Evolutionary conservation across 2,888 invertebrate genomes (phyloP).

Genomic region (Chironomus riparius): DNA sequence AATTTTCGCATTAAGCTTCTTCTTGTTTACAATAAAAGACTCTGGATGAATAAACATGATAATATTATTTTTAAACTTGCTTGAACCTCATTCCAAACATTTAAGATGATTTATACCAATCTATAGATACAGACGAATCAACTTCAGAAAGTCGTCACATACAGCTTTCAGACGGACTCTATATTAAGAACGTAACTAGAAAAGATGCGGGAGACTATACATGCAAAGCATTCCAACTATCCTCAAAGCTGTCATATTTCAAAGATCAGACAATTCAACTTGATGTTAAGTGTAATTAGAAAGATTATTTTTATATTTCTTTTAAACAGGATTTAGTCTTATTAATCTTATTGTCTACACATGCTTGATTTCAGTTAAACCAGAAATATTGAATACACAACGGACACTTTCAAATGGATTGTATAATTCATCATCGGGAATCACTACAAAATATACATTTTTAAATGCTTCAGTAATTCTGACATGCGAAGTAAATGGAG

Average conservation of each 20-base stretch:
- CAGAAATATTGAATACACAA: not conserved
- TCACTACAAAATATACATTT: not conserved
- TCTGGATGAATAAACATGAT: no score
- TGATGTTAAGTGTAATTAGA: not conserved
- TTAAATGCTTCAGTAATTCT: not conserved
- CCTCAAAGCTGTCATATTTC: not conserved
- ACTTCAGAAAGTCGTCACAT: no score
- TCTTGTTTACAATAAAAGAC: no score
- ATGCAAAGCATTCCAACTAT: not conserved
- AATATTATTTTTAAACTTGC: no score
- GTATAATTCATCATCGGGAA: not conserved
- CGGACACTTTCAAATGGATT: not conserved
- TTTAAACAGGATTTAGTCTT: not conserved
- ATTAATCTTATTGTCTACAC: not conserved
- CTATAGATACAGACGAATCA: no score
- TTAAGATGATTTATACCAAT: no score
- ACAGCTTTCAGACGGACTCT: not conserved
- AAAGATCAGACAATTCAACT: not conserved
- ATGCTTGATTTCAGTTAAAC: not conserved
- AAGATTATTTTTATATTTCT: not conserved
- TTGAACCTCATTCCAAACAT: no score
- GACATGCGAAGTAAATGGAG: not conserved
- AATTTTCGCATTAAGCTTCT: no score
- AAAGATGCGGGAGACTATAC: not conserved
- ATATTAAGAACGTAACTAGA: not conserved